These are phyloP conservation scores for Alectoris magna DNA, from an alignment of 2,797 vertebrate species.

Conservation along the genomic window DNA sequence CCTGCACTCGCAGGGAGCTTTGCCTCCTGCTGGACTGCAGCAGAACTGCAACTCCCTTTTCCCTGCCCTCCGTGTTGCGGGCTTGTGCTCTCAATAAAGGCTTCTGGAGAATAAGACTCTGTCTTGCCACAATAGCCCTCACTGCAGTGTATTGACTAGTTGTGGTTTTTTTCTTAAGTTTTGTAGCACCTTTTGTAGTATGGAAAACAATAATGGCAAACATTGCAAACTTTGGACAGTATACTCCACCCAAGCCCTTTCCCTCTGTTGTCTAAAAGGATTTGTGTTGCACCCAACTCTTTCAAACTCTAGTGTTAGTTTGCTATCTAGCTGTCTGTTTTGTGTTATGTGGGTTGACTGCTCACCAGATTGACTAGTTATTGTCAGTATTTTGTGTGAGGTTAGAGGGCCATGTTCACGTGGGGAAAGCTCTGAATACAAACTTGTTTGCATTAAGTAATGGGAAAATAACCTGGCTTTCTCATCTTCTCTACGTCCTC, in stretches of 20 bases:
- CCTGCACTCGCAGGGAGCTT: not conserved
- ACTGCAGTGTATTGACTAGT: not conserved
- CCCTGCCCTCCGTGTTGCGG: not conserved
- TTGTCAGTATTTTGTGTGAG: not conserved
- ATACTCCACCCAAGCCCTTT: not conserved
- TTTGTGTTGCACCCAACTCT: not conserved
- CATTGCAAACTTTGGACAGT: not conserved
- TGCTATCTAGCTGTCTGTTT: slow-evolving; percentile 22
- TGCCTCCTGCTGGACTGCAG: slow-evolving; percentile 61
- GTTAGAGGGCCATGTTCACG: not conserved
- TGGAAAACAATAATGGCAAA: not conserved
- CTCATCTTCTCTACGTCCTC: slow-evolving; percentile 23
- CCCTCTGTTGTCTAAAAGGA: not conserved
- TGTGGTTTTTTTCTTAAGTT: not conserved
- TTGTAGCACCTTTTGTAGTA: not conserved
- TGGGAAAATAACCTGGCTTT: not conserved
- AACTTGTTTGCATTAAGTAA: not conserved
- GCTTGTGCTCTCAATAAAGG: not conserved
- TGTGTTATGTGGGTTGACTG: not conserved
- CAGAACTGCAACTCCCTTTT: slow-evolving; percentile 1
- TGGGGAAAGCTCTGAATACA: not conserved
- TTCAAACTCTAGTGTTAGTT: not conserved
- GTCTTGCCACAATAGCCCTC: not conserved
- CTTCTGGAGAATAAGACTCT: not conserved
- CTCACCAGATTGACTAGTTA: not conserved